Evolutionary conservation across 2,797 vertebrate genomes (phyloP).

Genomic region (Cuculus canorus): DNA sequence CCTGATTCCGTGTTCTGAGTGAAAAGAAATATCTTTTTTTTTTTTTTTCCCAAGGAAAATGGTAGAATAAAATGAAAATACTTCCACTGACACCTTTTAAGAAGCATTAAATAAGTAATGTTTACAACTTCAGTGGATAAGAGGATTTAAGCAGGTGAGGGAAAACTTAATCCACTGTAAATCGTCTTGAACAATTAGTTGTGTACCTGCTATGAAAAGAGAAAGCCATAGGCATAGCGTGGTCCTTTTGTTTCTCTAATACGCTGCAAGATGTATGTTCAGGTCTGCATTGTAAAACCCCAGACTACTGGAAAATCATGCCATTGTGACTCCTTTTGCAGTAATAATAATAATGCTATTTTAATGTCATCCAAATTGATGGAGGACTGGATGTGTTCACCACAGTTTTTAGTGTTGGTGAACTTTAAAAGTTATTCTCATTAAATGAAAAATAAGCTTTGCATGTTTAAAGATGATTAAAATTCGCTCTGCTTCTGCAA

Average conservation of each 20-base stretch:
- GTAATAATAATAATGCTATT: background rate
- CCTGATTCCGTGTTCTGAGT: background rate
- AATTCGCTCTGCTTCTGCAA: background rate
- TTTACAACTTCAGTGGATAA: background rate
- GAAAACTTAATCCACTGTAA: constrained; percentile 20
- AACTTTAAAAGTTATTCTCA: background rate
- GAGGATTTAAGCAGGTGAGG: constrained; percentile 27
- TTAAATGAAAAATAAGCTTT: background rate
- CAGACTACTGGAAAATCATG: background rate
- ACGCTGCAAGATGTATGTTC: background rate
- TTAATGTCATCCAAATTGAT: background rate
- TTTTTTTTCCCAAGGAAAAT: background rate
- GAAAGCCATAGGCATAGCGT: background rate
- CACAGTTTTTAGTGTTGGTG: background rate
- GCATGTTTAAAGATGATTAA: background rate
- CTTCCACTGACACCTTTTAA: background rate
- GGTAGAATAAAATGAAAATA: background rate
- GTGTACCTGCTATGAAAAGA: background rate
- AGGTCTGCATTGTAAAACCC: background rate
- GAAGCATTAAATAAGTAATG: background rate
- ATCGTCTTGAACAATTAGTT: background rate
- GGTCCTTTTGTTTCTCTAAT: background rate
- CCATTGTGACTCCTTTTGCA: background rate
- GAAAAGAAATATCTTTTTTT: background rate
- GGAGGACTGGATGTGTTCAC: background rate